These are phyloP conservation scores for Myanophis thanlyinensis DNA, from an alignment of 2,113 vertebrate species.

Conservation along the genomic window DNA sequence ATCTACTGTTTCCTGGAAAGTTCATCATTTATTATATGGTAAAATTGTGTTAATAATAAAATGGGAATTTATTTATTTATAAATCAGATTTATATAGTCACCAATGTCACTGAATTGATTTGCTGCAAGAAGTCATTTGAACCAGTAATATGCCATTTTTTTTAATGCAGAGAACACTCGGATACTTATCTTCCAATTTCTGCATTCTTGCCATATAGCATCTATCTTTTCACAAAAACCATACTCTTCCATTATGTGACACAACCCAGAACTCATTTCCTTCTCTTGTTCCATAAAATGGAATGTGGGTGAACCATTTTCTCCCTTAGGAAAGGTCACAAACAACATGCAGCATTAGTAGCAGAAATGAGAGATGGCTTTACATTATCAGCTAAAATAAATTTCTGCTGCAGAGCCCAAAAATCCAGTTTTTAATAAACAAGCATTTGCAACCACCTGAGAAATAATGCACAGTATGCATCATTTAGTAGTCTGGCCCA, in stretches of 20 bases:
- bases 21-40: background rate
- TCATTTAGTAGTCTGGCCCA: slow-evolving; percentile 1
- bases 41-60: background rate
- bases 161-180: background rate
- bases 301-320: background rate
- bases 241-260: background rate
- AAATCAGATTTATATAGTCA: background rate
- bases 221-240: slow-evolving; percentile 11
- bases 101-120: background rate
- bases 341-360: slow-evolving; percentile 11
- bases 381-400: slow-evolving; percentile 41
- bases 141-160: background rate
- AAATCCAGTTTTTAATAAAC: slow-evolving; percentile 4
- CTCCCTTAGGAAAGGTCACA: background rate
- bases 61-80: background rate
- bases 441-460: background rate
- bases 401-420: slow-evolving; percentile 14
- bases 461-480: slow-evolving; percentile 3
- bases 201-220: background rate
- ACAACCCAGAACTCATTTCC: slow-evolving; percentile 15
- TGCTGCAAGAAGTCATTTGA: background rate
- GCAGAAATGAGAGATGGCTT: slow-evolving; percentile 23
- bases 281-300: slow-evolving; percentile 1
- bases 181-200: slow-evolving; percentile 16
- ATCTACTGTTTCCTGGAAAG: background rate